phyloP scores from a whole-genome alignment of 2,113 vertebrate species.

The Elephas maximus region DNA sequence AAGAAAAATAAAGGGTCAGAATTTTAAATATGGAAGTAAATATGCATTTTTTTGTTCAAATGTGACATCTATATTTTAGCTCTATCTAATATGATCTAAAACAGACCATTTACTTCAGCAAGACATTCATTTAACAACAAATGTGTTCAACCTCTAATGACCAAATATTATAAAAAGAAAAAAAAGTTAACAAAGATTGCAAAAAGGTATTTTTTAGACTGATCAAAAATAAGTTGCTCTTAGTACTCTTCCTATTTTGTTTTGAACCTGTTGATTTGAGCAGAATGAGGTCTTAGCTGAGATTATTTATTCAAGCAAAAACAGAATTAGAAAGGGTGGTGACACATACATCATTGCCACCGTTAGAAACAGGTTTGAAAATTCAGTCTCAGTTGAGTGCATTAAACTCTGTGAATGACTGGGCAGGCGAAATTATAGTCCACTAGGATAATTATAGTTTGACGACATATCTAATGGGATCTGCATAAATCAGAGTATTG shows the following conservation, averaged over 20 bases:
- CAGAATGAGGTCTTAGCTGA: slow-evolving; percentile 62
- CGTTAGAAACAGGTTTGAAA: slow-evolving; percentile 59
- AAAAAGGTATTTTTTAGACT: not conserved
- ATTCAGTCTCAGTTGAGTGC: slow-evolving; percentile 80
- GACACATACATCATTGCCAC: slow-evolving; percentile 66
- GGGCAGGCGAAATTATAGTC: slow-evolving; percentile 85
- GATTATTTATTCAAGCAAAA: slow-evolving; percentile 79
- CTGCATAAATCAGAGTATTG: slow-evolving; percentile 85
- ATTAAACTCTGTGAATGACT: slow-evolving; percentile 83
- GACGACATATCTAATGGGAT: slow-evolving; percentile 83
- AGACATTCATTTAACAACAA: slow-evolving; percentile 32
- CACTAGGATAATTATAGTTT: slow-evolving; percentile 84
- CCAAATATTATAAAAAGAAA: not conserved
- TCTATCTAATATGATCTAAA: not conserved
- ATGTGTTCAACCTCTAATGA: not conserved
- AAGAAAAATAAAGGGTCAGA: not conserved
- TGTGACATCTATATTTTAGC: not conserved
- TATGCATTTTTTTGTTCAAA: slow-evolving; percentile 34
- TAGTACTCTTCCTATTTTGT: slow-evolving; percentile 50
- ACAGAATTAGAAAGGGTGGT: slow-evolving; percentile 68
- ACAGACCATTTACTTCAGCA: not conserved
- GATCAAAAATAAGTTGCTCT: not conserved
- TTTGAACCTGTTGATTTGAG: slow-evolving; percentile 4
- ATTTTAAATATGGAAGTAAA: slow-evolving; percentile 57
- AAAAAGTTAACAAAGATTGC: not conserved